Base-by-base conservation (phyloP, 2,888 invertebrate species). In the Coleophora deauratella region DNA sequence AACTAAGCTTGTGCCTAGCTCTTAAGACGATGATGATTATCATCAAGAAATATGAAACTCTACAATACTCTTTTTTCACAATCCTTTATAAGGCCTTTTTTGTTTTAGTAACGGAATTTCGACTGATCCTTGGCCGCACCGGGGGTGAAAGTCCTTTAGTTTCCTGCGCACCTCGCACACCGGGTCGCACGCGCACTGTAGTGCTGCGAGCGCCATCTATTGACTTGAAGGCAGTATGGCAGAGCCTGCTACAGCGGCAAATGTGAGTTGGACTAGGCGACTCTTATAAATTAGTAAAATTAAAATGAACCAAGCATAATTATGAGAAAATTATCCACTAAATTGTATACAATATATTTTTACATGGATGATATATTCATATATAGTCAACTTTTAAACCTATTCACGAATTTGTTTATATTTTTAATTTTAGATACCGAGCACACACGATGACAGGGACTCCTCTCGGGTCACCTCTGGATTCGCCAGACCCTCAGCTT, bases 191-290 rank as follows among this genome's bases (percentile, higher is more conserved):
- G 54, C 87, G 92, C 54, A 91, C 93, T 13, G 78, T 95, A 10
- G 89, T 93, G 1, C 73, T 96, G 10, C 85, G 95, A 38, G 94
- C 95, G 1, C 95, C 95, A 1, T 94, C 92, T 1, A 88, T 92
- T 44, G 95, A 95, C 68, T 76, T 95, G 32, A 96, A 96, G 68
- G 95, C 95, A 31, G 94, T 95, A 8, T 96, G 95, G 95, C 95
- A 95, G 77, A 95, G 94, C 73, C 86, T 95, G 42, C 87, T 96
- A 15, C 94, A 95, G 62, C 87, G 95, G 49, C 95, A 95, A 84
- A 94, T 95, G 95, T 95, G 77, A 91, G 91, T 86, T 33, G 11
- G 10, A 31, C 4, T 31, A n/a, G 4, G 3, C 3, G 21, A 21
- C 21, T 21, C 3, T 6, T 4, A 4, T 21, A 4, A 4, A 21